Base-by-base conservation (phyloP, 1,140 invertebrate species). In the Charaxes varanes region DNA sequence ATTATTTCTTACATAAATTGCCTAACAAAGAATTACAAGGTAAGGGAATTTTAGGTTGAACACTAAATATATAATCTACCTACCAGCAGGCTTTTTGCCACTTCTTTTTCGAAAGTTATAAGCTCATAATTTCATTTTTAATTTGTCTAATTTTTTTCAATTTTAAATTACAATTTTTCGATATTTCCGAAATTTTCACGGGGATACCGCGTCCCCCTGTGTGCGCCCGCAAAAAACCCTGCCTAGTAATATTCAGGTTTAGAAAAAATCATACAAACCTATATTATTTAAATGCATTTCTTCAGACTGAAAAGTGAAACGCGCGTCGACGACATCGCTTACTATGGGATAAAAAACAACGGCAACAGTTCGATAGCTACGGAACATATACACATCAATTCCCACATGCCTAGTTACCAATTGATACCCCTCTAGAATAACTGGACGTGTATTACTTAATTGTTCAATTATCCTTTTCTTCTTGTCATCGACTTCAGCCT, bases 231-330 rank as follows among this genome's bases (percentile, higher is more conserved):
- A n/a, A n/a, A n/a, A n/a, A n/a, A 22, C 21, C 6, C 6, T 22
- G 6, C 21, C 21, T 22, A 6, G 8, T 22, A 2, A 22, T 8
- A 22, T n/a, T 22, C 21, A 22, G n/a, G n/a, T 22, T 8, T 22
- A 2, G 22, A 24, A 23, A 26, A 16, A 37, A 21, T 67, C 63
- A n/a, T 36, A 31, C 28, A 17, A 37, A 82, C 74, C 78, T 61
- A 82, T 80, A 28, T 70, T 80, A 62, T 82, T 82, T 16, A 74
- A 56, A 45, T 82, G 78, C 4, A 83, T 56, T 32, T 83, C 76
- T 41, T 83, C 78, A 3, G 72, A 70, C 35, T 77, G 65, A 44
- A 83, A 77, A 8, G 68, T 74, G 41, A 83, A 83, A 13, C 47
- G 63, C 7, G 76, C 76, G 50, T 80, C 68, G 6, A 50, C 62